Conservation (phyloP, 1,140 invertebrate species). For the Aleiodes sp. region DNA sequence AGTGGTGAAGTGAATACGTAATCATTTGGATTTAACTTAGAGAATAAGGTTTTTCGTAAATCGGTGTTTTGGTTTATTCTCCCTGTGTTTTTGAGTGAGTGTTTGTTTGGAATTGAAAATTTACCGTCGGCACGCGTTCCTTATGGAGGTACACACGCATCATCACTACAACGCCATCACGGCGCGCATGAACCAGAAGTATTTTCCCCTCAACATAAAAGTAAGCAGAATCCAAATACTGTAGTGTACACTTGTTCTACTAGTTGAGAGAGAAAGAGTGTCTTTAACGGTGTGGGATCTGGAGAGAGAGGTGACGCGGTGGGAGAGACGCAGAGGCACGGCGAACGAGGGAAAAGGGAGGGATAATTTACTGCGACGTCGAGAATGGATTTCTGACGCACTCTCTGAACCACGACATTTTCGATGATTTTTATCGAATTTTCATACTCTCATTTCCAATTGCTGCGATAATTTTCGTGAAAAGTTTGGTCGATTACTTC, state of each 20-base stretch:
- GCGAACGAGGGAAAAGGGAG: neutral
- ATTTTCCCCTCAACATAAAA: constrained; percentile 67
- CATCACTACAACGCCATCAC: constrained; percentile 57
- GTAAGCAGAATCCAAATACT: constrained; percentile 8
- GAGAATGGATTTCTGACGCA: constrained; percentile 31
- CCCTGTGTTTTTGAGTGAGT: no score
- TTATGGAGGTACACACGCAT: constrained; percentile 59
- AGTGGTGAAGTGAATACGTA: constrained; percentile 1
- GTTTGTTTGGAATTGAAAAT: neutral
- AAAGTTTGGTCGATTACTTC: neutral
- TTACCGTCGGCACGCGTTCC: constrained; percentile 2
- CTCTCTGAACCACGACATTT: neutral
- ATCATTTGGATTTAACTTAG: neutral
- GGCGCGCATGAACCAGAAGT: constrained; percentile 62
- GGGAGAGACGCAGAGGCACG: no score
- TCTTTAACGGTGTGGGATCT: neutral
- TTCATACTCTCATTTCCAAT: neutral
- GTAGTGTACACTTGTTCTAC: constrained; percentile 19
- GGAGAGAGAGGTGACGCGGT: neutral
- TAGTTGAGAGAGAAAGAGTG: constrained; percentile 13
- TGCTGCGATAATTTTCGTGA: no score
- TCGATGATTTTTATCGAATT: neutral
- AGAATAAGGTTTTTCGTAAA: neutral
- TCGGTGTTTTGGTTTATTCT: neutral
- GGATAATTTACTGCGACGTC: constrained; percentile 33